These are phyloP conservation scores for Dorcus hopei DNA, from an alignment of 2,888 invertebrate species.

Conservation along the genomic window DNA sequence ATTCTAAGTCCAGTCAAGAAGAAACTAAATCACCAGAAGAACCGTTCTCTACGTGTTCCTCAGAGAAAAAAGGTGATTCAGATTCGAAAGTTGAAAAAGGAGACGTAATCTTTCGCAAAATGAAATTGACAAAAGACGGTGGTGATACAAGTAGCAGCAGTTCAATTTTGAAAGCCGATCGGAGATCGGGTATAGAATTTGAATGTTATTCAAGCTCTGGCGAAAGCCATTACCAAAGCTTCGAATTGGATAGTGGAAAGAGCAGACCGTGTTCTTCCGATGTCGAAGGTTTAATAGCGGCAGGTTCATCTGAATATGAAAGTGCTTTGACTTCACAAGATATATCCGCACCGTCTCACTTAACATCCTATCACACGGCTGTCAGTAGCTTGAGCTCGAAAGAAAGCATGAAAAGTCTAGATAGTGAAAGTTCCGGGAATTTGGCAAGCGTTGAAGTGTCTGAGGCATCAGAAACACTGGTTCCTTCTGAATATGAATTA, in stretches of 20 bases:
- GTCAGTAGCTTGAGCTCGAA: conserved; percentile 83
- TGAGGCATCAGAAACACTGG: conserved; percentile 88
- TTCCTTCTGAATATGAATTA: conserved; percentile 83
- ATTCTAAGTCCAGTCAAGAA: conserved; percentile 50
- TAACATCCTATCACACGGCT: conserved; percentile 82
- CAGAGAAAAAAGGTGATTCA: conserved; percentile 15
- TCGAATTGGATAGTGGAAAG: conserved; percentile 69
- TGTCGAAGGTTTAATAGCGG: conserved; percentile 74
- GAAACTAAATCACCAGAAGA: conserved; percentile 56
- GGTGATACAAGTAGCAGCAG: conserved; percentile 46
- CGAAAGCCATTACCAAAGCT: conserved; percentile 85
- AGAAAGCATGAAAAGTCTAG: conserved; percentile 86
- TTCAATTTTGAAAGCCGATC: conserved; percentile 52
- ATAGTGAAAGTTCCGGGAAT: conserved; percentile 86
- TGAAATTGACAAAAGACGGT: too few relatives aligned
- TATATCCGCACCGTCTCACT: conserved; percentile 65
- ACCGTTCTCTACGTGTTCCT: conserved; percentile 45
- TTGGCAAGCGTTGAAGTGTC: conserved; percentile 87
- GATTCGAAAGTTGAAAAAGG: too few relatives aligned
- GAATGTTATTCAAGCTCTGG: conserved; percentile 85
- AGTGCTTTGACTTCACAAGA: conserved; percentile 80
- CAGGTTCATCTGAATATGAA: conserved; percentile 83
- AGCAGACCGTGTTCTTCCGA: conserved; percentile 86
- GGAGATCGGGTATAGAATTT: conserved; percentile 74
- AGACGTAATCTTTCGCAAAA: too few relatives aligned